Base-by-base conservation (phyloP, 2,888 invertebrate species). In the Graphium colonna region DNA sequence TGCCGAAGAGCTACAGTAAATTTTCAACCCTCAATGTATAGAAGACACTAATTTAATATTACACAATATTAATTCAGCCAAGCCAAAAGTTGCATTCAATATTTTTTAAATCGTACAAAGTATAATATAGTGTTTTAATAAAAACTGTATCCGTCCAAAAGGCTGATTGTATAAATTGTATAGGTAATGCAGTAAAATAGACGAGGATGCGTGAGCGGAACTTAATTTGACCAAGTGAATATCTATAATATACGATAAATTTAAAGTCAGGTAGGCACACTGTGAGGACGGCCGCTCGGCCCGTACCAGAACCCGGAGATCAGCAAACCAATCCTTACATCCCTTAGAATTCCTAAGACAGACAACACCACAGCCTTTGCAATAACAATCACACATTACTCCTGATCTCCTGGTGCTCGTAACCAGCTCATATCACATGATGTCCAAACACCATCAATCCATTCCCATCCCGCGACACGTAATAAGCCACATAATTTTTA, bases 271-370 rank as follows among this genome's bases (percentile, higher is more conserved):
- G 65, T 77, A 82, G 81, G 82, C 81, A 82, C 81, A 72, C 65
- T 60, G 75, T 75, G 74, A 75, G 80, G 80, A 81, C 81, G 81
- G 79, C 79, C 79, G 62, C 70, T 67, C 73, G 78, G 77, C 78
- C 81, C 64, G 67, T 64, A 71, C 72, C 66, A 68, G 70, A 71
- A 60, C 36, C 68, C 61, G 66, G 75, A 75, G 70, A 73, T 72
- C 74, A 51, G 47, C 15, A 47, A 42, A 41, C 42, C 26, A 18
- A n/a, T 5, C 12, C 17, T n/a, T 7, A 10, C 41, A 15, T 41
- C 21, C 10, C n/a, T 13, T 18, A 43, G 18, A 12, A 18, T 3
- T 33, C 33, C 33, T 10, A 12, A 3, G 5, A 39, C 31, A 44
- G 9, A 26, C 33, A 26, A 36, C 36, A 9, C 36, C 36, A 36